A percentile compares a stretch with the other conserved stretches of the same genome.
Evolutionary conservation across 2,797 vertebrate species (phyloP).

Genomic region (Astyanax mexicanus): DNA sequence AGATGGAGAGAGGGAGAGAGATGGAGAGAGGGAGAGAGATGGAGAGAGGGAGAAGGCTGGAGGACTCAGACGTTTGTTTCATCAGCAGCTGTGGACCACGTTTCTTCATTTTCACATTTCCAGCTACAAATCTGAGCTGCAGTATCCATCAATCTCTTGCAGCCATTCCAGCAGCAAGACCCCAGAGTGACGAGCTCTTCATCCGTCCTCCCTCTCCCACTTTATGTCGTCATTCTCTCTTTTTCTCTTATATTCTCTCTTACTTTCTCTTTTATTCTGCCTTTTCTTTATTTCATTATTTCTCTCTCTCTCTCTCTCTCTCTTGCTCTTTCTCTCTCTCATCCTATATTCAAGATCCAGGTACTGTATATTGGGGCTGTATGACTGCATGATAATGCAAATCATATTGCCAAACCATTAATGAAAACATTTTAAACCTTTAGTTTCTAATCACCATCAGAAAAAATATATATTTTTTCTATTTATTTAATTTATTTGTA

Average conservation of each 20-base stretch:
- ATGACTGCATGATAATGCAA: no score
- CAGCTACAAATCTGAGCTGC: conserved; percentile 38
- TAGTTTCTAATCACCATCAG: no score
- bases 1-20: conserved; percentile 47
- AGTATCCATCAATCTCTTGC: conserved; percentile 38
- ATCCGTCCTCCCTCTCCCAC: neutral
- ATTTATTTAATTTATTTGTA: no score
- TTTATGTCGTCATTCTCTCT: neutral
- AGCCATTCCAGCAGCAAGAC: conserved; percentile 6
- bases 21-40: conserved; percentile 45
- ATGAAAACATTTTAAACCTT: no score
- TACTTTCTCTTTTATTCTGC: neutral
- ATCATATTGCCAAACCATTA: no score
- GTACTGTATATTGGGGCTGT: no score
- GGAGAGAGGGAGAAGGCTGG: conserved; percentile 36
- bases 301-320: neutral
- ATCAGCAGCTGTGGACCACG: conserved; percentile 47
- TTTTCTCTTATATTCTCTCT: neutral
- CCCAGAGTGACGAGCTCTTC: conserved; percentile 2
- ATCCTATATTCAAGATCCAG: no score
- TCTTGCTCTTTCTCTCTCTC: neutral
- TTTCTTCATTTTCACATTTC: conserved; percentile 47
- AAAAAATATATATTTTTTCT: no score
- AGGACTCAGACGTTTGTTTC: conserved; percentile 61
- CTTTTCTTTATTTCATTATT: neutral